phyloP scores from a whole-genome alignment of 2,797 vertebrate species.

The Eutrigla gurnardus region DNA sequence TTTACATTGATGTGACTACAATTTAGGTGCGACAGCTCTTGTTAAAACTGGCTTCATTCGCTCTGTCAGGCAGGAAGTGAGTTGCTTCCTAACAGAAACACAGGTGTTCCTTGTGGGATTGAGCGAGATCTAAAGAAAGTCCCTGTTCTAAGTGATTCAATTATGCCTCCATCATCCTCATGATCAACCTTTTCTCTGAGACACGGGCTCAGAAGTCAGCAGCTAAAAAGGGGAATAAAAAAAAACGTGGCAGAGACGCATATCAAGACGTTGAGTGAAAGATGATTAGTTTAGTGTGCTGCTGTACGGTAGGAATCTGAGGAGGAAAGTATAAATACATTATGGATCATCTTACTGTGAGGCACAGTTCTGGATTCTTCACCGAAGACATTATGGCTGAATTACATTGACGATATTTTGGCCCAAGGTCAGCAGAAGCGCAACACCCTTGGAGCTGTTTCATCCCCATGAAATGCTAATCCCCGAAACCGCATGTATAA shows the following conservation, averaged over 20 bases:
- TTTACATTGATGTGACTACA: background rate
- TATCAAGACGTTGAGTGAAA: slow-evolving; percentile 26
- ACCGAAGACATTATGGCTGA: slow-evolving; percentile 40
- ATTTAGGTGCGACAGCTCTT: background rate
- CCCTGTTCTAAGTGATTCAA: background rate
- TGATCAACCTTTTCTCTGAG: slow-evolving; percentile 24
- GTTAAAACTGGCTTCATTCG: background rate
- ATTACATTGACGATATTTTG: slow-evolving; percentile 31
- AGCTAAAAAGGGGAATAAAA: slow-evolving; percentile 10
- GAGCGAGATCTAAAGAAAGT: background rate
- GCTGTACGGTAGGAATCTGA: slow-evolving; percentile 51
- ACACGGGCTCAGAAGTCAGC: background rate
- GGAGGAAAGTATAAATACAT: slow-evolving; percentile 51
- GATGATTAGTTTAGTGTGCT: slow-evolving; percentile 48
- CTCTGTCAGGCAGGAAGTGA: background rate
- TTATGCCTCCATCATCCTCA: background rate
- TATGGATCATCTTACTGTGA: slow-evolving; percentile 52
- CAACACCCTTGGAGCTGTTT: slow-evolving; percentile 15
- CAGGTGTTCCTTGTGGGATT: background rate
- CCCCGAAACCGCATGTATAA: background rate
- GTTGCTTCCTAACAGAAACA: background rate
- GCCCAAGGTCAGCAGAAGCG: slow-evolving; percentile 17
- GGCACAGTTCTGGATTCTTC: slow-evolving; percentile 35
- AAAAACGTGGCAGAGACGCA: background rate
- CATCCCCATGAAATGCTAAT: background rate